Evolutionary conservation across 1,140 invertebrate species (phyloP).

Genomic region (Meloidogyne hapla): DNA sequence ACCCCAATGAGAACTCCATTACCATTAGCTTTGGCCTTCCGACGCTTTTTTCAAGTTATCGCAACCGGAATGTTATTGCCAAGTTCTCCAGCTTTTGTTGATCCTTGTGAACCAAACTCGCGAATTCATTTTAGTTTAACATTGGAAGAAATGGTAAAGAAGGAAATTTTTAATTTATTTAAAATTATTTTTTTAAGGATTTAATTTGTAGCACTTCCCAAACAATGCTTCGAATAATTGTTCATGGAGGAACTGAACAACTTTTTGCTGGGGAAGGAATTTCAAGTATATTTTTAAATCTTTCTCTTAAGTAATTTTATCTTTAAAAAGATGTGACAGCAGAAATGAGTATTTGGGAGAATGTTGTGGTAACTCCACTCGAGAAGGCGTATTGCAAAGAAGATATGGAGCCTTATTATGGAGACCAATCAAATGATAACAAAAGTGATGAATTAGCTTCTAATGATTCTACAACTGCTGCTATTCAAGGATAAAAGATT

Average conservation of each 20-base stretch:
- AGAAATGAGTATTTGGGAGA: slow-evolving; percentile 39
- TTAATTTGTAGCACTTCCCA: slow-evolving; percentile 40
- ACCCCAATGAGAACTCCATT: slow-evolving; percentile 82
- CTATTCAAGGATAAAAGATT: slow-evolving; percentile 1
- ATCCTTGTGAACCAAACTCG: slow-evolving; percentile 86
- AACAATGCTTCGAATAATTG: slow-evolving; percentile 36
- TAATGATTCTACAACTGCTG: neutral
- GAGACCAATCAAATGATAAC: neutral
- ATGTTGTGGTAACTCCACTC: slow-evolving; percentile 38
- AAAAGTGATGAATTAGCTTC: neutral
- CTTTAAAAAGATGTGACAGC: slow-evolving; percentile 33
- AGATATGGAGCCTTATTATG: slow-evolving; percentile 40
- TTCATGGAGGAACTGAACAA: slow-evolving; percentile 41
- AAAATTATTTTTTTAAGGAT: slow-evolving; percentile 19
- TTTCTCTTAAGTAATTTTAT: slow-evolving; percentile 9
- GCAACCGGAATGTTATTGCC: slow-evolving; percentile 90
- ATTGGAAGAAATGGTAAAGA: slow-evolving; percentile 78
- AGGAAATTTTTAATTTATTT: neutral
- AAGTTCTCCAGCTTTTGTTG: slow-evolving; percentile 86
- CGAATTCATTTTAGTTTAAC: slow-evolving; percentile 86
- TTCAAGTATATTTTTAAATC: slow-evolving; percentile 12
- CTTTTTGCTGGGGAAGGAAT: slow-evolving; percentile 20
- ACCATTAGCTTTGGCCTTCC: slow-evolving; percentile 84
- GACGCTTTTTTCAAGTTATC: slow-evolving; percentile 82
- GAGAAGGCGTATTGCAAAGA: slow-evolving; percentile 40